These are phyloP conservation scores for Tenrec ecaudatus DNA, from an alignment of 2,113 vertebrate species.

Conservation along the genomic window DNA sequence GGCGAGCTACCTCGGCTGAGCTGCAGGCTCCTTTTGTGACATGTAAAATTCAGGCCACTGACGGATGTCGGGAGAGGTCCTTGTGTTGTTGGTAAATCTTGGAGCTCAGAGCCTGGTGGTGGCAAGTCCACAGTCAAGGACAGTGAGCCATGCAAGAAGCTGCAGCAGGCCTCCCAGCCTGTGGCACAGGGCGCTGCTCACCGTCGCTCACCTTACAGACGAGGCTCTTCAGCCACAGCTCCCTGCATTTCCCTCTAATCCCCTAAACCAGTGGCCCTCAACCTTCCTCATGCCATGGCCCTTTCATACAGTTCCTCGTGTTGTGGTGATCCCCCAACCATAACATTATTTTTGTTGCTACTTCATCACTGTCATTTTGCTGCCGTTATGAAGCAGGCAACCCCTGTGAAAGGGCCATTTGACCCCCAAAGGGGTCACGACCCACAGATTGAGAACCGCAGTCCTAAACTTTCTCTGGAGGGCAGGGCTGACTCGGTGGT, in stretches of 20 bases:
- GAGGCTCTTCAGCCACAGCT: fast-evolving
- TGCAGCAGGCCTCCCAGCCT: not conserved
- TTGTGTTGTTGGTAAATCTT: not conserved
- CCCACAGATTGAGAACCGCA: too few relatives aligned
- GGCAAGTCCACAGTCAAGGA: not conserved
- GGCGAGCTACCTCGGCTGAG: not conserved
- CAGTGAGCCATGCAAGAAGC: fast-evolving
- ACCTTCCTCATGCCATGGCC: too few relatives aligned
- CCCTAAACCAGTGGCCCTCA: not conserved
- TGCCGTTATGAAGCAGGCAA: too few relatives aligned
- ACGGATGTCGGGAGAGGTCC: not conserved
- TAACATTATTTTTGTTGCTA: too few relatives aligned
- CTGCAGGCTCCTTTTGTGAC: not conserved
- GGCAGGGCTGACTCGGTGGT: not conserved
- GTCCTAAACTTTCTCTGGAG: not conserved
- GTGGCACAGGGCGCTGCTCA: fast-evolving
- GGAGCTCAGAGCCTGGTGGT: not conserved
- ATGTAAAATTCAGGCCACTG: not conserved
- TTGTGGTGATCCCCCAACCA: too few relatives aligned
- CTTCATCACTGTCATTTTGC: too few relatives aligned
- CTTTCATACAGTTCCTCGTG: too few relatives aligned
- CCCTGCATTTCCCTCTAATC: not conserved
- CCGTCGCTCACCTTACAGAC: not conserved
- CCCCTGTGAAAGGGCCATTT: too few relatives aligned
- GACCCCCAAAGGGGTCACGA: too few relatives aligned